These are phyloP conservation scores for Octodon degus DNA, from an alignment of 2,113 vertebrate species.

Conservation along the genomic window DNA sequence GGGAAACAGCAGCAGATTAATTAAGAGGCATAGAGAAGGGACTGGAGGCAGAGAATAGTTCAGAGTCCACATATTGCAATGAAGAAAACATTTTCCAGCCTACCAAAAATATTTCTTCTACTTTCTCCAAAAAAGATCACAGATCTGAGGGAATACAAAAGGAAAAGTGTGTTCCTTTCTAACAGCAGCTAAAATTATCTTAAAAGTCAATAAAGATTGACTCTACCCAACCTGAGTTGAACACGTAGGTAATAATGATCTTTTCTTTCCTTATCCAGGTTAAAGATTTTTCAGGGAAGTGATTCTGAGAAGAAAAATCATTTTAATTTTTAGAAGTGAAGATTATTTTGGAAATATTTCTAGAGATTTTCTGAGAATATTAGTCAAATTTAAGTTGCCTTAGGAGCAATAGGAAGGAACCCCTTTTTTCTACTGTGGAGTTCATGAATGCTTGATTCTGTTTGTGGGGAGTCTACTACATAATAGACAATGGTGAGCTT, in stretches of 20 bases:
- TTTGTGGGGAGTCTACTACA: background rate
- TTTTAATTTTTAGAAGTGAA: background rate
- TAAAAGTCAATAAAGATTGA: background rate
- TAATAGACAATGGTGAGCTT: background rate
- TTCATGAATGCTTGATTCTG: background rate
- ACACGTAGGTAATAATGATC: background rate
- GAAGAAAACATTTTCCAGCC: slow-evolving; percentile 9
- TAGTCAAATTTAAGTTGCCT: background rate
- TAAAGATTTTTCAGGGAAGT: background rate
- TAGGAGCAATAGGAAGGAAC: background rate
- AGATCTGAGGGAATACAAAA: background rate
- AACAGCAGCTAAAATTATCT: background rate
- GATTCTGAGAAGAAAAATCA: background rate
- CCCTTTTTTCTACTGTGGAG: background rate
- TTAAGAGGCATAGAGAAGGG: slow-evolving; percentile 6
- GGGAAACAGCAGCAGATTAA: background rate
- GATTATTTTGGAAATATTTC: slow-evolving; percentile 34
- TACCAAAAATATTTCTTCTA: slow-evolving; percentile 2
- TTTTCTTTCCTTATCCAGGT: background rate
- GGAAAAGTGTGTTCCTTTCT: background rate
- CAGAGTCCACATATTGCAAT: background rate
- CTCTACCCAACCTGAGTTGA: background rate
- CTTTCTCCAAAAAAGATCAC: background rate
- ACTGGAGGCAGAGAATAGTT: background rate
- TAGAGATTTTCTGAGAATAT: background rate